Percentiles rank a stretch among this genome's conserved stretches.
Conservation (phyloP, 2,888 invertebrate genomes). For the Cerastoderma edule region DNA sequence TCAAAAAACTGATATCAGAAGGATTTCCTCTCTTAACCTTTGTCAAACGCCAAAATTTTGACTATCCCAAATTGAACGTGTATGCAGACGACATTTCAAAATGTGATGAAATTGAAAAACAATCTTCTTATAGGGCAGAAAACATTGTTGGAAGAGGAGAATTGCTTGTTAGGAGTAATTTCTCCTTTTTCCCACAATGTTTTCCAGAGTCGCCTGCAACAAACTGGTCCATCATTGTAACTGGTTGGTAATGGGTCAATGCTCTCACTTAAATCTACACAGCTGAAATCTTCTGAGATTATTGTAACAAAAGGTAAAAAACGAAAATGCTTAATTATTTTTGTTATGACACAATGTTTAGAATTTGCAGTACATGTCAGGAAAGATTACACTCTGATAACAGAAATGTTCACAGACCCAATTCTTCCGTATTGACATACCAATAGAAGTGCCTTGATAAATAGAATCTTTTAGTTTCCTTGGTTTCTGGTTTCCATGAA, state of each 20-base stretch:
- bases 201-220: background rate
- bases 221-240: background rate
- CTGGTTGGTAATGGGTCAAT: background rate
- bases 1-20: background rate
- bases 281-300: background rate
- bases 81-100: slow-evolving; percentile 1
- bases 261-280: too few relatives aligned
- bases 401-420: background rate
- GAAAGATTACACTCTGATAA: background rate
- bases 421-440: background rate
- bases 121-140: background rate
- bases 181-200: slow-evolving; percentile 12
- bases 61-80: background rate
- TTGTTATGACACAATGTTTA: background rate
- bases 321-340: background rate
- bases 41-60: background rate
- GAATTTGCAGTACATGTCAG: background rate
- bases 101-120: background rate
- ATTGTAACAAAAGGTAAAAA: background rate
- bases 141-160: slow-evolving; percentile 1
- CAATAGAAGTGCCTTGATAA: background rate
- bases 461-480: too few relatives aligned
- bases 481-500: too few relatives aligned
- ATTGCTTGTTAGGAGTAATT: background rate
- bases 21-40: background rate